These are phyloP conservation scores for Procapra przewalskii DNA, from an alignment of 2,113 vertebrate genomes.

Conservation along the genomic window DNA sequence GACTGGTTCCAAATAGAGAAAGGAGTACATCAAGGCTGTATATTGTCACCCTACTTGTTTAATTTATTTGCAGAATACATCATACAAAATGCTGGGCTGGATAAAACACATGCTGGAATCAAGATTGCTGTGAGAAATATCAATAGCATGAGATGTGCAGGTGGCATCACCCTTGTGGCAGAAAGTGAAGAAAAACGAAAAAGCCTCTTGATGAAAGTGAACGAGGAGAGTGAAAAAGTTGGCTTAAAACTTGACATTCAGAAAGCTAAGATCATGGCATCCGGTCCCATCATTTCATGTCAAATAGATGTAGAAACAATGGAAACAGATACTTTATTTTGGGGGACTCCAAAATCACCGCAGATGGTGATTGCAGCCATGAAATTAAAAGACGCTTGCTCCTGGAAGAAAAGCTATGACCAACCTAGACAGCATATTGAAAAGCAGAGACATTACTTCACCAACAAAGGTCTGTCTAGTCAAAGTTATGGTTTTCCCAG, in stretches of 20 bases:
- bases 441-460: background rate
- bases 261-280: background rate
- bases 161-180: background rate
- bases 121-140: background rate
- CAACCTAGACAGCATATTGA: background rate
- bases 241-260: background rate
- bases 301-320: background rate
- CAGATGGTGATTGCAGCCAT: background rate
- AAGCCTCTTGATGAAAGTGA: background rate
- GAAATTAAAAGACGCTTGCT: background rate
- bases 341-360: background rate
- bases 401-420: background rate
- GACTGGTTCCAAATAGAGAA: background rate
- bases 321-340: background rate
- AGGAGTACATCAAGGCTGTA: background rate
- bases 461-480: rapidly evolving
- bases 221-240: background rate
- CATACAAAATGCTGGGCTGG: background rate
- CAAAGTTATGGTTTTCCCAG: background rate
- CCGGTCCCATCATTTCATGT: background rate
- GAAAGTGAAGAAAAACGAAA: background rate
- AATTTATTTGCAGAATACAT: background rate
- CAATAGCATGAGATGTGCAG: background rate
- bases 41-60: background rate
- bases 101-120: background rate